These are phyloP conservation scores for Ophion ellenae DNA, from an alignment of 2,888 invertebrate genomes.

Conservation along the genomic window DNA sequence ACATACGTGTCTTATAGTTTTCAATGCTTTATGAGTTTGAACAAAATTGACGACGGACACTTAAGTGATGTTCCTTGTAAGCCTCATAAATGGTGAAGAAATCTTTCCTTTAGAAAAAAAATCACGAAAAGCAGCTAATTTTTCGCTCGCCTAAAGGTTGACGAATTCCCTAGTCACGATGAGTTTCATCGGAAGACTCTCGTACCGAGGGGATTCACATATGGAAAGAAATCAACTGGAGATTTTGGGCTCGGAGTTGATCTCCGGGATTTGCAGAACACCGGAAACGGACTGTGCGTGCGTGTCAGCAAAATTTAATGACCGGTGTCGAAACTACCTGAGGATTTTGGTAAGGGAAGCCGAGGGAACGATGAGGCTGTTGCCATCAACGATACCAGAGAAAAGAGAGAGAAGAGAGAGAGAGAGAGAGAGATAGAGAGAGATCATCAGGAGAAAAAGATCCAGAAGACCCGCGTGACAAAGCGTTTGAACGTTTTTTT, in stretches of 20 bases:
- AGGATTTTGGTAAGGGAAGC: conserved; percentile 50
- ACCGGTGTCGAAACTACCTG: conserved; percentile 62
- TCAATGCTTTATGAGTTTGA: no score
- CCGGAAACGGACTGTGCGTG: conserved; percentile 61
- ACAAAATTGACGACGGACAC: no score
- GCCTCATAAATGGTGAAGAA: no score
- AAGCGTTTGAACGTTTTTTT: conserved; percentile 36
- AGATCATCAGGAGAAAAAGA: conserved; percentile 36
- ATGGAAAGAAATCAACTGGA: conserved; percentile 11
- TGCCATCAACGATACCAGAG: background rate
- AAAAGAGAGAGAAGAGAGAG: background rate
- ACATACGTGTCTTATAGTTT: no score
- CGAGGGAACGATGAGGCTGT: background rate
- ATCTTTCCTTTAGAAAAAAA: no score
- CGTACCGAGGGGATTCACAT: background rate
- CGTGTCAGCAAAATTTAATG: conserved; percentile 64
- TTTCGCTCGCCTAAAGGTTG: background rate
- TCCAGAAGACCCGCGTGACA: conserved; percentile 56
- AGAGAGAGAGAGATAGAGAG: background rate
- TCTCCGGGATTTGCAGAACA: conserved; percentile 31
- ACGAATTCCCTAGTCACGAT: background rate
- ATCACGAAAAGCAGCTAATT: no score
- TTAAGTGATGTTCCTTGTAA: no score
- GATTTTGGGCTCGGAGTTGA: conserved; percentile 8
- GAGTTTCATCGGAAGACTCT: background rate